phyloP scores from a whole-genome alignment of 2,888 invertebrate species.

The Cordilura impudica region DNA sequence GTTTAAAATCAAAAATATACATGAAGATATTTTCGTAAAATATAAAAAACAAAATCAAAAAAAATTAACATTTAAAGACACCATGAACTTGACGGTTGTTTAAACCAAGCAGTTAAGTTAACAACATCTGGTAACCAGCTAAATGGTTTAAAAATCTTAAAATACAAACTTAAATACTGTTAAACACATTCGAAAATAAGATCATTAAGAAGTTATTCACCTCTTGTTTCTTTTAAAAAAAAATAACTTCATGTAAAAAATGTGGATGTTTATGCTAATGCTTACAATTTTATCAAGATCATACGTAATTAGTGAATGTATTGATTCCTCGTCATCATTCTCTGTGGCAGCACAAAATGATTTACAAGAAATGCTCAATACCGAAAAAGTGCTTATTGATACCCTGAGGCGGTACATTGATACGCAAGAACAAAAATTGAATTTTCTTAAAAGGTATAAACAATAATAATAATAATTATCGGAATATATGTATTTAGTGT shows the following conservation, averaged over 20 bases:
- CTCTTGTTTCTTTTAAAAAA: conserved; percentile 44
- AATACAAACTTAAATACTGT: not conserved
- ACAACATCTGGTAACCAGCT: not conserved
- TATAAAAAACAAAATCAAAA: not conserved
- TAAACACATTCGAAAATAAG: not conserved
- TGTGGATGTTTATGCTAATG: conserved; percentile 26
- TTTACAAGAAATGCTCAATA: conserved; percentile 66
- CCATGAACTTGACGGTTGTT: conserved; percentile 53
- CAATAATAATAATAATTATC: too few relatives aligned
- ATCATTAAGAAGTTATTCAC: conserved; percentile 63
- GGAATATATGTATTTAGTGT: too few relatives aligned
- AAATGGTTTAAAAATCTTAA: not conserved
- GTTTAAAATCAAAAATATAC: not conserved
- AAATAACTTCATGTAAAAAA: conserved; percentile 2
- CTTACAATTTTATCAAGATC: not conserved
- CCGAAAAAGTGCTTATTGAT: conserved; percentile 69
- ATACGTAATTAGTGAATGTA: conserved; percentile 18
- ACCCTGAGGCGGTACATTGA: conserved; percentile 69
- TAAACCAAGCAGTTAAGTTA: not conserved
- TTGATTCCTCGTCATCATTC: not conserved
- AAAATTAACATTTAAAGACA: not conserved
- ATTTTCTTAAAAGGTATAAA: conserved; percentile 65
- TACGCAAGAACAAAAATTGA: conserved; percentile 66
- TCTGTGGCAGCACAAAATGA: conserved; percentile 45
- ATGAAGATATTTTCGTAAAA: not conserved